These are phyloP conservation scores for Danio albolineatus DNA, from an alignment of 2,797 vertebrate species.

Conservation along the genomic window DNA sequence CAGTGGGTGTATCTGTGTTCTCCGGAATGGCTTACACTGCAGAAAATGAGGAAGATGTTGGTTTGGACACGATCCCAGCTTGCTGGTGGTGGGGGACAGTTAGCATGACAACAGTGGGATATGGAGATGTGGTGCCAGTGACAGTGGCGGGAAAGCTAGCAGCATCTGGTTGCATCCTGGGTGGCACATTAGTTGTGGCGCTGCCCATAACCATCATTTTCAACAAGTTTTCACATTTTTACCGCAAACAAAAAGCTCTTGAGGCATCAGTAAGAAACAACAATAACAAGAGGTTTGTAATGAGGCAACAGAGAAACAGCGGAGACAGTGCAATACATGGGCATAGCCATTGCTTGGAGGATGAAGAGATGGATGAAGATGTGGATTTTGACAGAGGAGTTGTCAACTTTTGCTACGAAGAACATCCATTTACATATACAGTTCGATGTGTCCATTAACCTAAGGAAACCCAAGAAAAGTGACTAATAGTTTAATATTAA, in stretches of 20 bases:
- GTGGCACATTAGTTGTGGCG: conserved; percentile 94
- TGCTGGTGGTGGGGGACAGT: conserved; percentile 99
- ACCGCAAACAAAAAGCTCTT: conserved; percentile 93
- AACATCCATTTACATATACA: conserved; percentile 61
- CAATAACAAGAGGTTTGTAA: conserved; percentile 68
- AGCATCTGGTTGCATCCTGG: conserved; percentile 93
- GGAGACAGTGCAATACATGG: conserved; percentile 55
- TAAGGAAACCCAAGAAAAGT: background rate
- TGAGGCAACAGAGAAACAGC: conserved; percentile 51
- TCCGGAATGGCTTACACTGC: conserved; percentile 95
- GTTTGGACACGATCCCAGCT: conserved; percentile 95
- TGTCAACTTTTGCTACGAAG: conserved; percentile 78
- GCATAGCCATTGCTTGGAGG: conserved; percentile 47
- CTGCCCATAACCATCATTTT: conserved; percentile 99
- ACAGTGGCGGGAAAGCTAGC: conserved; percentile 94
- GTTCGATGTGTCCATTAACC: background rate
- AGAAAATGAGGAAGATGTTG: conserved; percentile 91
- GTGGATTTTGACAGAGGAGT: conserved; percentile 70
- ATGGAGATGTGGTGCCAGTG: conserved; percentile 93
- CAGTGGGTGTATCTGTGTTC: conserved; percentile 93
- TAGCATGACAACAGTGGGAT: conserved; percentile 98
- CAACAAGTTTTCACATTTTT: conserved; percentile 99
- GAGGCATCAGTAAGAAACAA: conserved; percentile 93
- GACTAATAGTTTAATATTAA: background rate
- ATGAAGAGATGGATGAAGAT: conserved; percentile 52